A percentile compares a stretch with the other conserved stretches of the same genome.
phyloP scores from a whole-genome alignment of 1,140 invertebrate species.

The Lysiphlebus fabarum region DNA sequence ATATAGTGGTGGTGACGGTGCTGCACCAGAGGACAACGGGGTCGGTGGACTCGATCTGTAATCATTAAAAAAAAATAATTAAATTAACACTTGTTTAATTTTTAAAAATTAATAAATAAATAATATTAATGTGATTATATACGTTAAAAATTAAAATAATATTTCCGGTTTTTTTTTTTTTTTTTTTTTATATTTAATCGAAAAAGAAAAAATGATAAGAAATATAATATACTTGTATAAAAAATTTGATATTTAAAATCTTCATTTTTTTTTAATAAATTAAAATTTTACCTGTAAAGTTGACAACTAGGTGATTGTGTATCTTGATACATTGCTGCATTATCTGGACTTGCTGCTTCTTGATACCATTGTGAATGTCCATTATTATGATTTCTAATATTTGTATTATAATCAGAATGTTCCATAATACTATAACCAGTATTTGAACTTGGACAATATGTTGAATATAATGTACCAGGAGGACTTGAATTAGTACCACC shows the following conservation, averaged over 20 bases:
- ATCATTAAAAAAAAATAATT: slow-evolving; percentile 24
- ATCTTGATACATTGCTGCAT: slow-evolving; percentile 50
- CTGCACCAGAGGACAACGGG: slow-evolving; percentile 46
- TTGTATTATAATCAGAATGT: slow-evolving; percentile 48
- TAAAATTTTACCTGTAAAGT: slow-evolving; percentile 46
- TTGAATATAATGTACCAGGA: slow-evolving; percentile 55
- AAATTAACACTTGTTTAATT: slow-evolving; percentile 12
- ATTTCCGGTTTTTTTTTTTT: neutral
- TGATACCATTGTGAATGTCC: slow-evolving; percentile 50
- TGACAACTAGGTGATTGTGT: slow-evolving; percentile 51
- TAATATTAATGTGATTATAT: too few species aligned
- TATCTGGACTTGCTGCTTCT: slow-evolving; percentile 48
- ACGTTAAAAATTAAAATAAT: neutral
- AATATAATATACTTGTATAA: too few species aligned
- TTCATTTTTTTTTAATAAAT: too few species aligned
- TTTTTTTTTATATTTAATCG: too few species aligned
- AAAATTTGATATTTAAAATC: too few species aligned
- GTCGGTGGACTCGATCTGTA: slow-evolving; percentile 52
- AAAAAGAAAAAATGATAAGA: too few species aligned
- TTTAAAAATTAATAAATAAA: slow-evolving; percentile 2
- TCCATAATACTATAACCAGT: slow-evolving; percentile 53
- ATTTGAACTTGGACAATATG: slow-evolving; percentile 54
- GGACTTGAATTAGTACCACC: slow-evolving; percentile 52
- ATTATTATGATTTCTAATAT: slow-evolving; percentile 36
- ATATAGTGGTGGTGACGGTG: slow-evolving; percentile 49